Percentiles rank a stretch among this genome's conserved stretches.
These are phyloP conservation scores for Heliopora coerulea DNA, from an alignment of 92 coral and sea anemone genomes.

Conservation along the genomic window DNA sequence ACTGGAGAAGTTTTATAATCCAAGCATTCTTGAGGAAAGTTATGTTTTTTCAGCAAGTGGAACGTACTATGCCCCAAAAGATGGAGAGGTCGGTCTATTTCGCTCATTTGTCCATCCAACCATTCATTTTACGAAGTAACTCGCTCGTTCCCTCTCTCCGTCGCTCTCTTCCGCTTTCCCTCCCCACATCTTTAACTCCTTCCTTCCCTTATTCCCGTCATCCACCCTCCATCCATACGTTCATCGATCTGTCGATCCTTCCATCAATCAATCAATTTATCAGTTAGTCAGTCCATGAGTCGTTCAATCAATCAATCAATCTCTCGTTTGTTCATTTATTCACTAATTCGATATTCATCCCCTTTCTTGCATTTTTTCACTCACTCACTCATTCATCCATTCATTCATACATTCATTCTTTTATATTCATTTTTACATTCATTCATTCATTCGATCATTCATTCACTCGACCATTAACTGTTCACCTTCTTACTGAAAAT, in stretches of 20 bases:
- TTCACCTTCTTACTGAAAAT: not conserved
- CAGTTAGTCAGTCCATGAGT: too few species aligned
- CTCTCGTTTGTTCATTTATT: too few species aligned
- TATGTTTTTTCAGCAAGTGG: constrained; percentile 96
- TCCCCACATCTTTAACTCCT: not conserved
- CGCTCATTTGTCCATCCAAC: not conserved
- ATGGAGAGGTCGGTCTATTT: constrained; percentile 60
- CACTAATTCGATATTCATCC: too few species aligned
- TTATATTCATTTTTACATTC: not conserved
- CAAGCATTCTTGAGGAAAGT: constrained; percentile 56
- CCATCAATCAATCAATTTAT: too few species aligned
- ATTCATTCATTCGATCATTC: not conserved
- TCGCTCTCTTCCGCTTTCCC: not conserved
- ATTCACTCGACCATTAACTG: not conserved
- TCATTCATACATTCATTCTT: not conserved
- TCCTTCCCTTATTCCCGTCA: not conserved
- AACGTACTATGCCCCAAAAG: constrained; percentile 75
- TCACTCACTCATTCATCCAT: not conserved
- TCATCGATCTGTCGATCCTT: too few species aligned
- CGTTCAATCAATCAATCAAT: too few species aligned
- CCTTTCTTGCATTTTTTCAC: not conserved
- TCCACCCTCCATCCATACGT: not conserved
- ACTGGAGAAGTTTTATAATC: constrained; percentile 83
- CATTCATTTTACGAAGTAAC: too few species aligned
- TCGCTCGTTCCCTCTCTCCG: not conserved